phyloP scores from a whole-genome alignment of 2,113 vertebrate genomes.

The Semnopithecus entellus region DNA sequence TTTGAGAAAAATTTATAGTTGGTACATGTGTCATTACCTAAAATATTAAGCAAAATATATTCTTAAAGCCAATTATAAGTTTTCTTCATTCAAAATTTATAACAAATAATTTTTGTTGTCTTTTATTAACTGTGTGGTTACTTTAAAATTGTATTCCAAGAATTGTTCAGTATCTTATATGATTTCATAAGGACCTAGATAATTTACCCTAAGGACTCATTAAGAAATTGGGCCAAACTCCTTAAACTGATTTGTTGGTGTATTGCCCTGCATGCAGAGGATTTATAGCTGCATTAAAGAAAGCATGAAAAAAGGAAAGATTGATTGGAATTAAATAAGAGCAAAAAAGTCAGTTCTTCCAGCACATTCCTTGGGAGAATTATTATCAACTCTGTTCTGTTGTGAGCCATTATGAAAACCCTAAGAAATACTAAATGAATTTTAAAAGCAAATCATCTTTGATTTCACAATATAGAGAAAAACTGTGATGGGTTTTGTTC shows the following conservation, averaged over 20 bases:
- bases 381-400: constrained; percentile 19
- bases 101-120: neutral
- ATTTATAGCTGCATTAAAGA: constrained; percentile 58
- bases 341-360: neutral
- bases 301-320: constrained; percentile 38
- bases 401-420: constrained; percentile 17
- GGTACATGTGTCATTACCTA: neutral
- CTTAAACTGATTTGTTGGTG: constrained; percentile 58
- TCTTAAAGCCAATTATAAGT: neutral
- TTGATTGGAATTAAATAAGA: constrained; percentile 38
- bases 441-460: constrained; percentile 62
- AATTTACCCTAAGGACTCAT: constrained; percentile 57
- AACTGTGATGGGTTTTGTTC: neutral
- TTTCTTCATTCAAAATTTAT: constrained; percentile 19
- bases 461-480: constrained; percentile 45
- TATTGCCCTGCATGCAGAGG: neutral
- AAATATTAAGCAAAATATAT: neutral
- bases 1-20: neutral
- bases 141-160: constrained; percentile 23
- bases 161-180: constrained; percentile 14
- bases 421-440: constrained; percentile 24
- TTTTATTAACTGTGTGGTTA: neutral
- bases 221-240: constrained; percentile 22
- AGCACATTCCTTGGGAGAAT: constrained; percentile 36
- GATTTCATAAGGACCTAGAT: constrained; percentile 22